These are phyloP conservation scores for Corynorhinus townsendii DNA, from an alignment of 2,113 vertebrate genomes.

Conservation along the genomic window DNA sequence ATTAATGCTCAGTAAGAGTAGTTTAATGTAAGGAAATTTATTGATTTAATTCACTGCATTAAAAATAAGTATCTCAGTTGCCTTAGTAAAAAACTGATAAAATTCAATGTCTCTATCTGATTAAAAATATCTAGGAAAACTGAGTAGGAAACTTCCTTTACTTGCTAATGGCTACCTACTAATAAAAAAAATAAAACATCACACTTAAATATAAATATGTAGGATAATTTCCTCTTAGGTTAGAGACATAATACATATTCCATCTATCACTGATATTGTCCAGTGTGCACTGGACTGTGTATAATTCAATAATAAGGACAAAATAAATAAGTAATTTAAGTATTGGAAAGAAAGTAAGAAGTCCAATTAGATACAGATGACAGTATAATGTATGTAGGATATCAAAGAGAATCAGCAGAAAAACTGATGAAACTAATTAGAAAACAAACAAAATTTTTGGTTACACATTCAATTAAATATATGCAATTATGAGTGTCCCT, in stretches of 20 bases:
- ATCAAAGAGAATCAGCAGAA: slow-evolving; percentile 28
- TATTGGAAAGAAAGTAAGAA: background rate
- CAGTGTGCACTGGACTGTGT: accelerated
- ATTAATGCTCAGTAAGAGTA: background rate
- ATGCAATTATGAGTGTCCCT: background rate
- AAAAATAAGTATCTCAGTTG: background rate
- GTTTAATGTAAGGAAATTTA: background rate
- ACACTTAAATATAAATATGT: background rate
- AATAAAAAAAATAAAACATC: background rate
- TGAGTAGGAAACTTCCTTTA: background rate
- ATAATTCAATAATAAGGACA: background rate
- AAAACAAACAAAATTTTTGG: slow-evolving; percentile 46
- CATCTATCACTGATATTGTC: background rate
- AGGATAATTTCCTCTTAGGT: background rate
- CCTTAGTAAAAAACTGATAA: background rate
- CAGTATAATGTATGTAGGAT: background rate
- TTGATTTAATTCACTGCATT: background rate
- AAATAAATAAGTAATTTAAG: background rate
- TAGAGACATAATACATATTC: background rate
- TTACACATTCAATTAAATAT: background rate
- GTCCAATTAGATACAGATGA: background rate
- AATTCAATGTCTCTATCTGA: background rate
- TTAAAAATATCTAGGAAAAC: background rate
- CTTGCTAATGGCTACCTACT: background rate
- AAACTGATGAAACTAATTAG: slow-evolving; percentile 36